Conservation (phyloP, 2,888 invertebrate genomes). For the Belgica antarctica region DNA sequence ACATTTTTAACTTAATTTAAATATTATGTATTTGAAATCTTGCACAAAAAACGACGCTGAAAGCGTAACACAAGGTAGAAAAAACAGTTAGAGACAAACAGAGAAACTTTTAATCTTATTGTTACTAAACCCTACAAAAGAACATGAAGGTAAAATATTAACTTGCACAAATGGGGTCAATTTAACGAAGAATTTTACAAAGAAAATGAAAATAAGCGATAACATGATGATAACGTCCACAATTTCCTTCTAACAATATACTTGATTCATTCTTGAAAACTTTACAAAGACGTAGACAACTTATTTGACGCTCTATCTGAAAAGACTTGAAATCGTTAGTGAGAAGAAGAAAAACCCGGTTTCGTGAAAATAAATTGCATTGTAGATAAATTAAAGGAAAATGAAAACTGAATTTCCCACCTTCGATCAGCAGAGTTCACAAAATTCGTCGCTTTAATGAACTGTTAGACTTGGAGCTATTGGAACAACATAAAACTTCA, state of each 20-base stretch:
- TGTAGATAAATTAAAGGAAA: no score
- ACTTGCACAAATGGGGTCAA: conserved; percentile 6
- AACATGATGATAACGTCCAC: conserved; percentile 14
- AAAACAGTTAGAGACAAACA: neutral
- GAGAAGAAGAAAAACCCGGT: no score
- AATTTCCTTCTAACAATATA: neutral
- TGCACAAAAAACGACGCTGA: conserved; percentile 9
- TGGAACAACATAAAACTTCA: no score
- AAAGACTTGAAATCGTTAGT: no score
- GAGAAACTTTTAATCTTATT: conserved; percentile 5
- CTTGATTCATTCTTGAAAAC: conserved; percentile 13
- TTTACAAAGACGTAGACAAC: no score
- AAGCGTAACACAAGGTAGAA: conserved; percentile 18
- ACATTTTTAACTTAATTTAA: conserved; percentile 1
- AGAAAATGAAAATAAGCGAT: neutral
- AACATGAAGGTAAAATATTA: conserved; percentile 12
- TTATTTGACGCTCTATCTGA: no score
- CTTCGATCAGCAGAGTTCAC: no score
- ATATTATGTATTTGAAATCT: neutral
- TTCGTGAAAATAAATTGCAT: no score
- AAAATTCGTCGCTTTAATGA: no score
- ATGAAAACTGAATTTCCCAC: no score
- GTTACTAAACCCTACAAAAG: conserved; percentile 1
- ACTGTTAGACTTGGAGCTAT: no score
- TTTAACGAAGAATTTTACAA: conserved; percentile 23